Percentiles rank a stretch among this genome's conserved stretches.
Evolutionary conservation across 2,113 vertebrate genomes (phyloP).

Genomic region (Scalopus aquaticus): DNA sequence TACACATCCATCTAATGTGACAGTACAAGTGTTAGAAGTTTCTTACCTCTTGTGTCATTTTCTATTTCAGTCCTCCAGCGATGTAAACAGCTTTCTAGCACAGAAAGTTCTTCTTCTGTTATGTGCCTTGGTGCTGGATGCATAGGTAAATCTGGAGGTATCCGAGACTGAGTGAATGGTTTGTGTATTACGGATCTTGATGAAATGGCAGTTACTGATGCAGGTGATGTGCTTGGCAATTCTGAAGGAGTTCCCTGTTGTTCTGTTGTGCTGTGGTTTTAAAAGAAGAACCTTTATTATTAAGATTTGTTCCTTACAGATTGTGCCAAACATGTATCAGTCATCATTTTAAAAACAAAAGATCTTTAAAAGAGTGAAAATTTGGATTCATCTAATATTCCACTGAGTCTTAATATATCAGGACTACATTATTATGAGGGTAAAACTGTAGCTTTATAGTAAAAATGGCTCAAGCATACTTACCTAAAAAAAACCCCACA

Average conservation of each 20-base stretch:
- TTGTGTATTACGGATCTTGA: slow-evolving; percentile 94
- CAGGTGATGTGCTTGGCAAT: slow-evolving; percentile 84
- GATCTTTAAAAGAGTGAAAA: background rate
- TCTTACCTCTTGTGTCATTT: slow-evolving; percentile 94
- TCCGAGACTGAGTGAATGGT: slow-evolving; percentile 97
- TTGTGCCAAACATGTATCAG: background rate
- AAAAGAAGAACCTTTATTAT: slow-evolving; percentile 60
- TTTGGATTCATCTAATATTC: background rate
- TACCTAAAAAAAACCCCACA: background rate
- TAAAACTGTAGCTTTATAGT: background rate
- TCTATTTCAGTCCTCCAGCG: slow-evolving; percentile 99
- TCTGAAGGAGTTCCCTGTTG: slow-evolving; percentile 89
- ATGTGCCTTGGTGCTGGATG: slow-evolving; percentile 97
- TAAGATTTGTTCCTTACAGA: background rate
- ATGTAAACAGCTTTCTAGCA: slow-evolving; percentile 96
- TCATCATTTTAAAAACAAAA: background rate
- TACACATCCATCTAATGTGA: background rate
- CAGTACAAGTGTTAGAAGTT: background rate
- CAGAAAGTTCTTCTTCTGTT: slow-evolving; percentile 95
- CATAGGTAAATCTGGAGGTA: slow-evolving; percentile 96
- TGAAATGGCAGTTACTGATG: slow-evolving; percentile 53
- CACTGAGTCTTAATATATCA: background rate
- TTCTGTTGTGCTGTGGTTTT: slow-evolving; percentile 88
- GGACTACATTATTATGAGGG: background rate
- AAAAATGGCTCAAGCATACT: background rate